Percentiles rank a stretch among this genome's conserved stretches.
These are phyloP conservation scores for Amniataba percoides DNA, from an alignment of 2,797 vertebrate species.

Conservation along the genomic window DNA sequence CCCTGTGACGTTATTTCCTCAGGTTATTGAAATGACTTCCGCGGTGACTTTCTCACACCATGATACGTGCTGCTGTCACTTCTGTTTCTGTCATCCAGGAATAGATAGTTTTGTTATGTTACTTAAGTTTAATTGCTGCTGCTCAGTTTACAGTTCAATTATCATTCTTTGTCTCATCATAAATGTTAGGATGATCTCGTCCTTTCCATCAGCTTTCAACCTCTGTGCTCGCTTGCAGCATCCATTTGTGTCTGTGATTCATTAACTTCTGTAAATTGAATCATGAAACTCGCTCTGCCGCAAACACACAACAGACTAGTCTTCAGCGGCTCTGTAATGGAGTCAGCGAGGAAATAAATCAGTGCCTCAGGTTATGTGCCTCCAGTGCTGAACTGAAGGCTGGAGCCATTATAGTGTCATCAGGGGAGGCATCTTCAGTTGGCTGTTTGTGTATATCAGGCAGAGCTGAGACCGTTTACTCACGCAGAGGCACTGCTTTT, in stretches of 20 bases:
- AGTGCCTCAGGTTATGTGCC: conserved; percentile 2
- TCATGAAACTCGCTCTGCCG: neutral
- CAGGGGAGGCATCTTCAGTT: conserved; percentile 19
- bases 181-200: neutral
- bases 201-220: neutral
- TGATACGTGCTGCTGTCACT: neutral
- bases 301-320: neutral
- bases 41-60: neutral
- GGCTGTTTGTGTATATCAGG: neutral
- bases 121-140: neutral
- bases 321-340: neutral
- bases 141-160: neutral
- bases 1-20: conserved; percentile 18
- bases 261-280: neutral
- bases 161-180: too few species aligned
- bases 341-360: conserved; percentile 23
- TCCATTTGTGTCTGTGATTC: neutral
- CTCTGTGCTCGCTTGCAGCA: neutral
- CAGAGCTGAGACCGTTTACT: conserved; percentile 10
- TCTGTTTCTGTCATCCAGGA: neutral
- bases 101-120: neutral
- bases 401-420: conserved; percentile 20
- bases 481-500: neutral
- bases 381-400: conserved; percentile 3
- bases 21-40: conserved; percentile 5